Base-by-base conservation (phyloP, 1,140 invertebrate species). In the Megathymus violae region DNA sequence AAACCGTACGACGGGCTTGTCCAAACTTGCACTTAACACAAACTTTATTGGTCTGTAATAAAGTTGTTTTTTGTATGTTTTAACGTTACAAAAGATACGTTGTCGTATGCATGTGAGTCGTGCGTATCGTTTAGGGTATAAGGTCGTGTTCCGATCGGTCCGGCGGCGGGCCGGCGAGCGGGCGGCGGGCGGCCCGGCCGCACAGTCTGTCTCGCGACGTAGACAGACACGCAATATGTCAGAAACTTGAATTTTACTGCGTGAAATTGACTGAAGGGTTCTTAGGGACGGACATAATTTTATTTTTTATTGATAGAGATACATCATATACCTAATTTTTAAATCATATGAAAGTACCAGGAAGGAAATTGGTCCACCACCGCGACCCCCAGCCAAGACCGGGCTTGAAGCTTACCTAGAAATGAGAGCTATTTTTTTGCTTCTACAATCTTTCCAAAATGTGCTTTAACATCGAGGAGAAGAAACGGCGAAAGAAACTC, bases 201-300 rank as follows among this genome's bases (percentile, higher is more conserved):
- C 9, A 16, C 1, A 15, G 14, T 1, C 11, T 17, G 50, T 15
- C 17, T 10, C 16, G 16, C 22, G 51, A n/a, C 19, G 16, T 10
- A 44, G 51, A 36, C 51, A 16, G 38, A 54, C 51, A 41, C 36
- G 51, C 52, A 58, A 58, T 58, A 44, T 58, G 52, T 58, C 52
- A 44, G 13, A 11, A 58, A 31, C 52, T 13, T 44, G 40, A 54
- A 54, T 54, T 54, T 54, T 54, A 58, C 40, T 58, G 52, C 41
- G 40, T 56, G 40, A 56, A 56, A 41, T 56, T 44, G 50, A 54
- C 50, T 40, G 27, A 17, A 54, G n/a, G 52, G 22, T 47, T 47
- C 11, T 22, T 40, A 13, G 40, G 50, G 51, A 15, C 11, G 13
- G n/a, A 25, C 4, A 13, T 27, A 15, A 44, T 44, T 56, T 25